Percentiles rank a stretch among this genome's conserved stretches.
Evolutionary conservation across 2,888 invertebrate species (phyloP).

Genomic region (Pachymerium ferrugineum): DNA sequence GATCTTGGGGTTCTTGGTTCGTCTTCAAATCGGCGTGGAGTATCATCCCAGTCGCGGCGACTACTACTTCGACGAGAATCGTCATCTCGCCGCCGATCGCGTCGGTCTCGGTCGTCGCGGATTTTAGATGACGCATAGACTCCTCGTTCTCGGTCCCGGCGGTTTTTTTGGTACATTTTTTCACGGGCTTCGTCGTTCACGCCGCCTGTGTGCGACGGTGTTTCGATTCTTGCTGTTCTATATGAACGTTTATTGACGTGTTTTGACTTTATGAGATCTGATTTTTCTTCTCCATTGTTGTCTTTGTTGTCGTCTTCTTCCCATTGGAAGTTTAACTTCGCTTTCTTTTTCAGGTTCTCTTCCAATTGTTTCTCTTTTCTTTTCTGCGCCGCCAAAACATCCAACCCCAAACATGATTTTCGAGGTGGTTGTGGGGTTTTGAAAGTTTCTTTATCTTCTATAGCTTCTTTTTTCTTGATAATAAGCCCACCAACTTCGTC

Average conservation of each 20-base stretch:
- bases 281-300: slow-evolving; percentile 1
- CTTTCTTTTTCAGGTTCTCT: slow-evolving; percentile 39
- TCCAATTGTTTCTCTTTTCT: slow-evolving; percentile 45
- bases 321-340: slow-evolving; percentile 33
- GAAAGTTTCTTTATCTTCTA: slow-evolving; percentile 38
- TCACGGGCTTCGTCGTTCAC: slow-evolving; percentile 72
- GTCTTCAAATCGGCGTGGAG: slow-evolving; percentile 61
- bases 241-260: slow-evolving; percentile 55
- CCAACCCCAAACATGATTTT: slow-evolving; percentile 71
- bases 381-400: slow-evolving; percentile 65
- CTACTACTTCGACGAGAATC: slow-evolving; percentile 39
- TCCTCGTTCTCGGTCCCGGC: slow-evolving; percentile 59
- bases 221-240: slow-evolving; percentile 73
- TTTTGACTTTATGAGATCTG: slow-evolving; percentile 30
- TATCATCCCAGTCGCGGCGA: slow-evolving; percentile 45
- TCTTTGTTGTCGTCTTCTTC: slow-evolving; percentile 37
- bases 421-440: slow-evolving; percentile 44
- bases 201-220: slow-evolving; percentile 90
- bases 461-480: slow-evolving; percentile 33
- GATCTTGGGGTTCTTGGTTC: slow-evolving; percentile 79
- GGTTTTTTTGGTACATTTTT: slow-evolving; percentile 59
- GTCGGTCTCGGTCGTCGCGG: slow-evolving; percentile 32
- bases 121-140: slow-evolving; percentile 64
- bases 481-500: slow-evolving; percentile 57
- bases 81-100: slow-evolving; percentile 43